These are phyloP conservation scores for Sceloporus tristichus DNA, from an alignment of 2,113 vertebrate genomes.

Conservation along the genomic window DNA sequence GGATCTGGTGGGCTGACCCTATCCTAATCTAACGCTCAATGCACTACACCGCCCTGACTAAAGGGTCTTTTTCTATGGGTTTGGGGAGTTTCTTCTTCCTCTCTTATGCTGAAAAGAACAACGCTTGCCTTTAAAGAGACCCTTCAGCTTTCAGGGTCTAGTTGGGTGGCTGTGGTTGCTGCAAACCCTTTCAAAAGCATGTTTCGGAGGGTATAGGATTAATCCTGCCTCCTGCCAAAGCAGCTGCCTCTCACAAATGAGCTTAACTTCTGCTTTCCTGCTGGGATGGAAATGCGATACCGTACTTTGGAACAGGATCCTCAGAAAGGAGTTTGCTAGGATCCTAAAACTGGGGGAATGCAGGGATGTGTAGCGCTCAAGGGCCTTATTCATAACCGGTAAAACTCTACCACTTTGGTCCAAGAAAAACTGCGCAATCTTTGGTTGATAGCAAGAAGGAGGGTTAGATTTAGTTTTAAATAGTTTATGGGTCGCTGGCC, in stretches of 20 bases:
- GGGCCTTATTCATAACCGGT: background rate
- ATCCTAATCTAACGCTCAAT: too few relatives aligned
- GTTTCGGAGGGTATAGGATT: background rate
- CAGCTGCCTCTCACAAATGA: background rate
- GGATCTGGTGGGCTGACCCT: too few relatives aligned
- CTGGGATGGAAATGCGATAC: slow-evolving; percentile 11
- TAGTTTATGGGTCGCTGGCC: too few relatives aligned
- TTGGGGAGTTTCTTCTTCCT: background rate
- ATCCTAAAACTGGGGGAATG: background rate
- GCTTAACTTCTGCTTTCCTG: background rate
- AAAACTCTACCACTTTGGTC: background rate
- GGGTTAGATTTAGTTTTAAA: too few relatives aligned
- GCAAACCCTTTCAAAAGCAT: background rate
- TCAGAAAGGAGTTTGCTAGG: background rate
- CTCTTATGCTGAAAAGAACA: background rate
- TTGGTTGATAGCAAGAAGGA: too few relatives aligned
- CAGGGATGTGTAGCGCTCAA: too few relatives aligned
- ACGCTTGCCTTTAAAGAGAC: background rate
- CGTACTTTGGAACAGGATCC: background rate
- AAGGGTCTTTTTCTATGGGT: too few relatives aligned
- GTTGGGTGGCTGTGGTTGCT: background rate
- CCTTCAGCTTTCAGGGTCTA: background rate
- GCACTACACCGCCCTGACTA: too few relatives aligned
- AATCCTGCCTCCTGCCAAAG: background rate
- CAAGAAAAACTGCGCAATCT: too few relatives aligned